Evolutionary conservation across 2,888 invertebrate species (phyloP).

Genomic region (Polia nebulosa): DNA sequence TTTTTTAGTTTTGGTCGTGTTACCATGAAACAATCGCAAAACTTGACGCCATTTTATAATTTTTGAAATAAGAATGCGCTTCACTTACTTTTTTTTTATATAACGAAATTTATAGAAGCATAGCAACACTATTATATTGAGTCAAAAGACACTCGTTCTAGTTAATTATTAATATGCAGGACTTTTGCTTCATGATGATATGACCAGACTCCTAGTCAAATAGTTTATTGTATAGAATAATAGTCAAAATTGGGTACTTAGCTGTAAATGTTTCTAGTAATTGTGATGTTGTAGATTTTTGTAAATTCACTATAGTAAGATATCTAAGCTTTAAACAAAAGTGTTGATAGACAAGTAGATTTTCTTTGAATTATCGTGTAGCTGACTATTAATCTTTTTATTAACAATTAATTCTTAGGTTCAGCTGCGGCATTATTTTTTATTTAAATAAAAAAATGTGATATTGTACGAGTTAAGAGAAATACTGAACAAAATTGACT

Average conservation of each 20-base stretch:
- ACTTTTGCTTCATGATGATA: slow-evolving; percentile 24
- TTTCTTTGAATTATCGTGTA: slow-evolving; percentile 52
- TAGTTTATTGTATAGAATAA: slow-evolving; percentile 62
- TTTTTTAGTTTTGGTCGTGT: slow-evolving; percentile 38
- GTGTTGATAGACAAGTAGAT: slow-evolving; percentile 63
- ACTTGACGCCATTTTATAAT: neutral
- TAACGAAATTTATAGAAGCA: neutral
- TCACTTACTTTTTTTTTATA: neutral
- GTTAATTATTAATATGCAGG: neutral
- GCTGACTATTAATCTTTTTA: slow-evolving; percentile 32
- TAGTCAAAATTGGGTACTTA: slow-evolving; percentile 73
- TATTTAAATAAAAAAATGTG: slow-evolving; percentile 57
- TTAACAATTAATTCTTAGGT: slow-evolving; percentile 3
- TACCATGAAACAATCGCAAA: slow-evolving; percentile 9
- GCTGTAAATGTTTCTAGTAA: slow-evolving; percentile 77
- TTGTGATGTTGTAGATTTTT: slow-evolving; percentile 83
- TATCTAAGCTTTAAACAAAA: slow-evolving; percentile 70
- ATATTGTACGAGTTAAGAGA: slow-evolving; percentile 57
- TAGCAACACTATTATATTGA: neutral
- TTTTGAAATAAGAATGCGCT: slow-evolving; percentile 2
- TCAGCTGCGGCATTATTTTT: slow-evolving; percentile 46
- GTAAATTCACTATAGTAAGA: slow-evolving; percentile 75
- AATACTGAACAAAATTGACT: slow-evolving; percentile 52
- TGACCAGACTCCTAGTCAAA: slow-evolving; percentile 38
- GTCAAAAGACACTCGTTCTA: neutral